Evolutionary conservation across 2,888 invertebrate genomes (phyloP), one percentile per base, ranked within the genome.

Genomic region (Pyrgus malvae): DNA sequence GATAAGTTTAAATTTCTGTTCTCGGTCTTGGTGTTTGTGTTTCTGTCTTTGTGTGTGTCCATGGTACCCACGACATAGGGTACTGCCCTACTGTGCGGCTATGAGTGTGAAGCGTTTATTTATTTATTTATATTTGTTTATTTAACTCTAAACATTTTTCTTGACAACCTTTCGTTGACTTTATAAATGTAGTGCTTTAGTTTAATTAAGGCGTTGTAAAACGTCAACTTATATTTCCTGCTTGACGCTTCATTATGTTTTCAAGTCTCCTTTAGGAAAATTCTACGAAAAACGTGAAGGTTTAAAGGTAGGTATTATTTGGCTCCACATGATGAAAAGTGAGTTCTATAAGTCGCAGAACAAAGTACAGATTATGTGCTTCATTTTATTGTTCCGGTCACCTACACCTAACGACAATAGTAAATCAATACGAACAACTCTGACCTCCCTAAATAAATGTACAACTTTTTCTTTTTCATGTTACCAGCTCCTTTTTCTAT

Each of bases 401-500:
- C 40, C 40, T 54, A 31, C 31, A 40, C 25, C 40, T 35, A 40
- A 54, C 17, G 12, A 17, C 31, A 41, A 33, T 33, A 48, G 17
- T 40, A 46, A 40, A 40, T 46, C 33, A 41, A 41, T 46, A 25
- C 37, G 21, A 40, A 29, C 46, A 17, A 40, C 38, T 45, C 38
- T 38, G 53, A 53, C 53, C 54, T 41, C 12, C 41, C 33, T 19
- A 54, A 35, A 54, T 40, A 54, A 54, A 48, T n/a, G 48, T 40
- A 16, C 40, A 29, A 46, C 48, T 38, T 40, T 41, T 48, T 48
- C 35, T 41, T 31, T 53, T 40, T 31, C 31, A 40, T 40, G 40
- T 53, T 53, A 40, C 23, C 53, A 54, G 37, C 45, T 46, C 53
- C 53, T 54, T 46, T 54, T 54, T 54, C 53, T 54, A 46, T 54